Evolutionary conservation across 2,797 vertebrate genomes (phyloP), one percentile per base, ranked within the genome.

Genomic region (Sebastes oblongus): DNA sequence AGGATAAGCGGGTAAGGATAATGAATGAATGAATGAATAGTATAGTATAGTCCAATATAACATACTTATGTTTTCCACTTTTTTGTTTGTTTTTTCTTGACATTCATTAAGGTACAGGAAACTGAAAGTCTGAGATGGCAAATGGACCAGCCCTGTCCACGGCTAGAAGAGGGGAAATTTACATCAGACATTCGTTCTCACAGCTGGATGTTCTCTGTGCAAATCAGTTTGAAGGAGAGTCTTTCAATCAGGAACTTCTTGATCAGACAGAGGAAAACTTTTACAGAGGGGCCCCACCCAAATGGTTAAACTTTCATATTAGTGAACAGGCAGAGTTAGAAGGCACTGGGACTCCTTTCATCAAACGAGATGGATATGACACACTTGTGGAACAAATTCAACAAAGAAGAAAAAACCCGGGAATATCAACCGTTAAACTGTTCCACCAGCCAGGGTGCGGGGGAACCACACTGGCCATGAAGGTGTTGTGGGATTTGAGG

Each of bases 401-500:
- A 0, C 0, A 59, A 14, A 36, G 0, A 0, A 66, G 2, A 18
- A 18, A 7, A n/a, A 0, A 0, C 22, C 12, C 3, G 14, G 67
- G 68, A 58, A 66, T 18, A 25, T 77, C 75, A 25, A 2, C 20
- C 1, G 39, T 84, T 22, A 68, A 78, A 32, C 60, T 86, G 13
- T 1, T 60, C 36, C 89, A 93, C 58, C 64, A 90, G 20, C 73
- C 78, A 60, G 87, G 92, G 42, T 16, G 89, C 59, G 89, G 91
- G 0, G 91, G 90, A 3, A 88, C 88, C 29, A 93, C 92, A 7
- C 10, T 92, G 70, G 90, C 85, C 70, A 90, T 87, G 87, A 85
- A 93, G 54, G 81, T 92, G 25, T 0, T 93, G 46, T 93, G 92
- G 91, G 80, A 89, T n/a, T 73, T 90, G 7, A 66, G 72, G n/a